Evolutionary conservation across 2,113 vertebrate species (phyloP).

Genomic region (Pterocles gutturalis): DNA sequence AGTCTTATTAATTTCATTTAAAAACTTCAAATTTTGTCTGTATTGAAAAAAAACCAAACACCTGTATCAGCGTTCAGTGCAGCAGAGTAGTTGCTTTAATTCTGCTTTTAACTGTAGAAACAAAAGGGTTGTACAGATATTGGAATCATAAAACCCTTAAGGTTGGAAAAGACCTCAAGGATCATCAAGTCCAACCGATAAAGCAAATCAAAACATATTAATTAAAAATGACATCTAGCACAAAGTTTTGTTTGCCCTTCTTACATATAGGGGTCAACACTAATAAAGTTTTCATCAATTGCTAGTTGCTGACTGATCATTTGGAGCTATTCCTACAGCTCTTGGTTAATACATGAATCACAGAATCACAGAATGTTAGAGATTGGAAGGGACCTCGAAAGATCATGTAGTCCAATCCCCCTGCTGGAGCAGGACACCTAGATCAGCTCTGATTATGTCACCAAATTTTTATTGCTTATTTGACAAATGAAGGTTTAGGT

Average conservation of each 20-base stretch:
- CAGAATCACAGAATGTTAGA: too few relatives aligned
- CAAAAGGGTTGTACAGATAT: not conserved
- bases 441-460: not conserved
- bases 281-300: conserved; percentile 12
- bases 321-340: not conserved
- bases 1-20: not conserved
- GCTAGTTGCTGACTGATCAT: conserved; percentile 20
- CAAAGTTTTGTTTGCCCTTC: not conserved
- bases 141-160: too few relatives aligned
- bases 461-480: not conserved
- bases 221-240: not conserved
- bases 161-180: too few relatives aligned
- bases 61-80: not conserved
- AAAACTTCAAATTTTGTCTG: not conserved
- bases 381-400: too few relatives aligned
- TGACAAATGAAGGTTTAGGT: not conserved
- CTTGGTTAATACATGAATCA: not conserved
- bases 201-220: not conserved
- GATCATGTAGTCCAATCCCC: too few relatives aligned
- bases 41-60: not conserved
- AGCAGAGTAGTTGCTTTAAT: not conserved
- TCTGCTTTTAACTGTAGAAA: not conserved
- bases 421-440: too few relatives aligned
- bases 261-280: not conserved
- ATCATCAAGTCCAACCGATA: not conserved